phyloP scores from a whole-genome alignment of 2,113 vertebrate genomes.

The Antechinus flavipes region DNA sequence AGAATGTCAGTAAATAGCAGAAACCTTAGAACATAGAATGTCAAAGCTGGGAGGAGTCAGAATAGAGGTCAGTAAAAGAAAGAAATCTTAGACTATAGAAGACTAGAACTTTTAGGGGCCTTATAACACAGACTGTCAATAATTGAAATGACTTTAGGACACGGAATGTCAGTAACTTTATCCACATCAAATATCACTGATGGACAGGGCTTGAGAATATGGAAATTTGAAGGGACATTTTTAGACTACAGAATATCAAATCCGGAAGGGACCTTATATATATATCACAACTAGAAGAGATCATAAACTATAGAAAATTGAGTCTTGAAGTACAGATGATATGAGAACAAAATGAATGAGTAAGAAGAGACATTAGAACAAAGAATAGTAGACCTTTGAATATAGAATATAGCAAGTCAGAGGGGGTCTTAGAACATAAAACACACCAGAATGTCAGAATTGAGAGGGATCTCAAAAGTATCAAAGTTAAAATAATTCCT shows the following conservation, averaged over 20 bases:
- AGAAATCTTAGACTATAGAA: neutral
- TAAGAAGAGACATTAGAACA: neutral
- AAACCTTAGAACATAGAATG: neutral
- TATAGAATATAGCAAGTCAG: neutral
- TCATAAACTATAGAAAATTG: neutral
- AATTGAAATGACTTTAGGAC: neutral
- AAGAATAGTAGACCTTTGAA: neutral
- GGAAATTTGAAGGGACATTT: neutral
- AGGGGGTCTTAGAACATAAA: neutral
- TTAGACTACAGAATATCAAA: neutral
- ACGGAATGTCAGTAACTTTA: neutral
- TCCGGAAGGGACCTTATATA: neutral
- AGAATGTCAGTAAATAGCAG: neutral
- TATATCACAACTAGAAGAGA: neutral
- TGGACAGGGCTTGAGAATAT: neutral
- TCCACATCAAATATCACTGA: neutral
- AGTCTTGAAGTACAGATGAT: neutral
- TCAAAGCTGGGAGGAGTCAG: neutral
- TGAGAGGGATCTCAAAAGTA: neutral
- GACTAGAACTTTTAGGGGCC: too few relatives aligned
- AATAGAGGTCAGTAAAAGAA: neutral
- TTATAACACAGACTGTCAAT: neutral
- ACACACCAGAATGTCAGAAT: neutral
- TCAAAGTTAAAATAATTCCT: neutral
- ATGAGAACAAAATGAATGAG: neutral